Evolutionary conservation across 2,797 vertebrate species (phyloP).

Genomic region (Anguilla pacifica): DNA sequence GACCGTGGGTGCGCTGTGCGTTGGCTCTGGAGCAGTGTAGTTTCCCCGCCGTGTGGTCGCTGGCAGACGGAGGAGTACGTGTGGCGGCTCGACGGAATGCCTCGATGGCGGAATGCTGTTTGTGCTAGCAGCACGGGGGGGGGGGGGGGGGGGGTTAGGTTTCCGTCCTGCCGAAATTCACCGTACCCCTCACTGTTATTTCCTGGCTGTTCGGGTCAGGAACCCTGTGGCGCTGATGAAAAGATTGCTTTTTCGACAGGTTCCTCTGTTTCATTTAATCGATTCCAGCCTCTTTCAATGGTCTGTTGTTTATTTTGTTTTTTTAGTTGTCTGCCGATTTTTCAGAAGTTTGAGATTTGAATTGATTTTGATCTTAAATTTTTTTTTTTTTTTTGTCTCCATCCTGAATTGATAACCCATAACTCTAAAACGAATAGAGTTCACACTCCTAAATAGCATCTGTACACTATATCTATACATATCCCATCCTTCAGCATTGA

Average conservation of each 20-base stretch:
- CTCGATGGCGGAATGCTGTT: not conserved
- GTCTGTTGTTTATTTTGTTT: not conserved
- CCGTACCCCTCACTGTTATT: not conserved
- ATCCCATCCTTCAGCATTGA: not conserved
- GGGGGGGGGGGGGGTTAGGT: not conserved
- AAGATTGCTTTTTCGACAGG: not conserved
- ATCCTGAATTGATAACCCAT: not conserved
- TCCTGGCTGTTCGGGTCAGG: not conserved
- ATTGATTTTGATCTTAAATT: not conserved
- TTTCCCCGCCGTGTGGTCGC: not conserved
- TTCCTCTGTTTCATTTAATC: not conserved
- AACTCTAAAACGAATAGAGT: not conserved
- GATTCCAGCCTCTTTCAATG: not conserved
- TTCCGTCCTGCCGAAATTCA: not conserved
- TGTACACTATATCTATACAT: not conserved
- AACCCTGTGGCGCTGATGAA: not conserved
- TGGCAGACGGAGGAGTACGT: not conserved
- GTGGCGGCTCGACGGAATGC: not conserved
- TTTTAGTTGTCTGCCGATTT: not conserved
- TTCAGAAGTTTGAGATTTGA: not conserved
- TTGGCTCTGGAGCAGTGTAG: not conserved
- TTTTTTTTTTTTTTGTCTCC: no score
- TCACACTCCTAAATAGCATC: not conserved
- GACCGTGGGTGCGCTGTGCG: no score
- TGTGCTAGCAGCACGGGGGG: not conserved